These are phyloP conservation scores for Centropus bengalensis DNA, from an alignment of 2,113 vertebrate genomes.

Conservation along the genomic window DNA sequence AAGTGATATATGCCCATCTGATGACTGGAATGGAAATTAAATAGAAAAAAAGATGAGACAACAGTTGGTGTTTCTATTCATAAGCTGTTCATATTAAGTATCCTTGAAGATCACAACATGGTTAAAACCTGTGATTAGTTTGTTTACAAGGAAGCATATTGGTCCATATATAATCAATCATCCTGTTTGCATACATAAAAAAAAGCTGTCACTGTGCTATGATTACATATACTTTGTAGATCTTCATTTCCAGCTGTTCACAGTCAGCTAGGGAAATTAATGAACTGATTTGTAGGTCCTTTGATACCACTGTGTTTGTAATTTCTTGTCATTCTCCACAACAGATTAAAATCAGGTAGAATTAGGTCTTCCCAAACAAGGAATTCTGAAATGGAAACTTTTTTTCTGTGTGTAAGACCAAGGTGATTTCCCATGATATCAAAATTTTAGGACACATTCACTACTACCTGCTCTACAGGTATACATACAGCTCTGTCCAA, in stretches of 20 bases:
- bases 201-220: not conserved
- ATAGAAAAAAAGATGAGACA: not conserved
- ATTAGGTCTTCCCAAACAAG: not conserved
- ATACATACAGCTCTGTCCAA: not conserved
- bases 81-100: not conserved
- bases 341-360: not conserved
- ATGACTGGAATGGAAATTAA: not conserved
- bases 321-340: not conserved
- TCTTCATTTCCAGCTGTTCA: constrained; percentile 13
- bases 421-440: not conserved
- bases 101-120: not conserved
- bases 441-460: not conserved
- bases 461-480: not conserved
- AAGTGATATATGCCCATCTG: not conserved
- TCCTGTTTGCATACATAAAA: not conserved
- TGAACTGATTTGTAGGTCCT: not conserved
- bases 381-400: not conserved
- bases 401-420: not conserved
- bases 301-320: not conserved
- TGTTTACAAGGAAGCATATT: not conserved
- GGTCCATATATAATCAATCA: not conserved
- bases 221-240: not conserved
- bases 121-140: not conserved
- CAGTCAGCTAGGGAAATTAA: not conserved
- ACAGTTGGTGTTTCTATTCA: not conserved